Base-by-base conservation (phyloP, 2,888 invertebrate species). In the Platerodrilus igneus region DNA sequence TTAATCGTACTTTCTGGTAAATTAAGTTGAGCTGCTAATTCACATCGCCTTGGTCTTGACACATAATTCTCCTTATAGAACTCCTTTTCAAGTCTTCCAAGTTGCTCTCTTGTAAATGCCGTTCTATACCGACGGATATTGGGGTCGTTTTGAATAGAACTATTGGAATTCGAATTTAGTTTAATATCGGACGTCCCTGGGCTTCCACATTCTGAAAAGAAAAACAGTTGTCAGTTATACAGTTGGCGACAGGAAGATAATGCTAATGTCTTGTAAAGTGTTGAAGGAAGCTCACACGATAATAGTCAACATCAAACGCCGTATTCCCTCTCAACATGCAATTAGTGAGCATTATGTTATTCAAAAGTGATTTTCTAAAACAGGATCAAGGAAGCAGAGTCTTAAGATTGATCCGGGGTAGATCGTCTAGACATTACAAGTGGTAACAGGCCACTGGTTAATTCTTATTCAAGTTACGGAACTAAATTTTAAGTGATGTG, bases 31-130 rank as follows among this genome's bases (percentile, higher is more conserved):
- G 90, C 82, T 0, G 99, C 97, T 21, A 99, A 71, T 67, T 99
- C 97, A 63, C 95, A 94, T 47, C 99, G 74, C 41, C 93, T 75
- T 0, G 97, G 97, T 36, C 97, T 73, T 1, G 94, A 94, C 0
- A 99, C 96, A 69, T 99, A 99, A 68, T 95, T 97, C 69, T 99
- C 99, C 57, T 90, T 86, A 69, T 83, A 82, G 65, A 97, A 99
- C 67, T 99, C 99, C 58, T 93, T 91, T 70, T 99, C 99, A 35
- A 99, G 71, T 8, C 92, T 75, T 0, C 78, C 82, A 25, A 97
- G 70, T 66, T 97, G 97, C 63, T 97, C 97, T 7, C 95, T 74
- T 1, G 94, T 93, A 69, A 99, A 99, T 0, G 97, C 97, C 0
- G 97, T 99, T 29, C 99, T 77, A 67, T 99, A 99, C 36, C 97